Conservation (phyloP, 1,140 invertebrate species). For the Eciton burchellii region DNA sequence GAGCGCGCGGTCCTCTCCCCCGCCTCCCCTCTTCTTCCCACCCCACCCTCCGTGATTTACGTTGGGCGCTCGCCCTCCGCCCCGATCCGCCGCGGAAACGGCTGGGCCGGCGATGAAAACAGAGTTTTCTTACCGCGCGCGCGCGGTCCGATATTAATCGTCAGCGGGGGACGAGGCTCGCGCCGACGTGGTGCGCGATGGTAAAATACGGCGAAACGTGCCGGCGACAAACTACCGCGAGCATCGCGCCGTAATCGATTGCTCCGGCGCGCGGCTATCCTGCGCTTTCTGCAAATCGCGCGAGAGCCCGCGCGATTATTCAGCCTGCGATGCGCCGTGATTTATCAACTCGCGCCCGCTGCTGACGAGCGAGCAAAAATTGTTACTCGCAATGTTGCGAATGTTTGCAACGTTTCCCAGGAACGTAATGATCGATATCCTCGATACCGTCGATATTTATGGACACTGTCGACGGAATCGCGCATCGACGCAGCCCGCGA, state of each 20-base stretch:
- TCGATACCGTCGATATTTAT: slow-evolving; percentile 44
- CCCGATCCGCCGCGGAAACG: slow-evolving; percentile 22
- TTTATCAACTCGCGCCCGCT: slow-evolving; percentile 32
- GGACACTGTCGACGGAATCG: slow-evolving; percentile 10
- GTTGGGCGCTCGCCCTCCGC: slow-evolving; percentile 60
- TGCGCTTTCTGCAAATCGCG: slow-evolving; percentile 27
- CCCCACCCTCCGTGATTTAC: slow-evolving; percentile 79
- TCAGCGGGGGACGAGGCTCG: slow-evolving; percentile 27
- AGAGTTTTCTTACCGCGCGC: slow-evolving; percentile 50
- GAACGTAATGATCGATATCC: slow-evolving; percentile 31
- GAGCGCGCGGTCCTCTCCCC: slow-evolving; percentile 37
- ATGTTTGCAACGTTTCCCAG: too few relatives aligned
- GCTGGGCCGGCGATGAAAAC: slow-evolving; percentile 56
- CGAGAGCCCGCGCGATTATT: slow-evolving; percentile 31
- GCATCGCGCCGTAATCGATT: slow-evolving; percentile 33
- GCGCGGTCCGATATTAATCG: slow-evolving; percentile 13
- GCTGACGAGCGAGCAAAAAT: slow-evolving; percentile 41
- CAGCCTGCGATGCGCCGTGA: slow-evolving; percentile 38
- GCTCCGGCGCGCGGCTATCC: slow-evolving; percentile 25
- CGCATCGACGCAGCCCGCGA: neutral
- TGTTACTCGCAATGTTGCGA: slow-evolving; percentile 37
- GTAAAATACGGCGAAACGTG: slow-evolving; percentile 52
- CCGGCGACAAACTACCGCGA: slow-evolving; percentile 47
- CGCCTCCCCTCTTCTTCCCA: too few relatives aligned
- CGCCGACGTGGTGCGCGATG: neutral